Evolutionary conservation across 2,797 vertebrate genomes (phyloP).

Genomic region (Leptatherina wallacei): DNA sequence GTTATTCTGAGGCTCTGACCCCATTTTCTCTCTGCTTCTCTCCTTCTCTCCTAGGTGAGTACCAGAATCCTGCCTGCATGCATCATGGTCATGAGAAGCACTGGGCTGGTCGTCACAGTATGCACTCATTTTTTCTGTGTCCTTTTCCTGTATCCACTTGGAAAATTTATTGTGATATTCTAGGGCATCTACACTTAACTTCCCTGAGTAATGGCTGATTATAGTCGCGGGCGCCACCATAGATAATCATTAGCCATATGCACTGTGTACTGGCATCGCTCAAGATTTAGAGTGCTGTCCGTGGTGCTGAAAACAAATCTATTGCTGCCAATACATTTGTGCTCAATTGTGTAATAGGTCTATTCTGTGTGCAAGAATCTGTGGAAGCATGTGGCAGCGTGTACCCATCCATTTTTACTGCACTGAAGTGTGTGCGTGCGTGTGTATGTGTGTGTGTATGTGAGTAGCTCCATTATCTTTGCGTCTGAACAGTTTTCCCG

Average conservation of each 20-base stretch:
- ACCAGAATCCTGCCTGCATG: constrained; percentile 29
- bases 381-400: constrained; percentile 68
- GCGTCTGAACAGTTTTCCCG: constrained; percentile 81
- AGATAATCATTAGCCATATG: constrained; percentile 73
- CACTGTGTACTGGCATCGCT: constrained; percentile 56
- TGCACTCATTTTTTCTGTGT: constrained; percentile 33
- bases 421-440: constrained; percentile 7
- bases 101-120: constrained; percentile 45
- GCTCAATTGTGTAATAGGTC: constrained; percentile 71
- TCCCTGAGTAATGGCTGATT: constrained; percentile 61
- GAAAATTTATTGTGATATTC: constrained; percentile 49
- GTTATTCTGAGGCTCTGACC: constrained; percentile 31
- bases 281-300: constrained; percentile 73
- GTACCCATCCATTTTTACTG: constrained; percentile 60
- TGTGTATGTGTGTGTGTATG: constrained; percentile 28
- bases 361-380: constrained; percentile 73
- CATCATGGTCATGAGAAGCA: constrained; percentile 29
- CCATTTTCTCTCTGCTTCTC: constrained; percentile 15
- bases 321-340: constrained; percentile 69
- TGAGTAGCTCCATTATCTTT: constrained; percentile 82
- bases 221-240: constrained; percentile 49
- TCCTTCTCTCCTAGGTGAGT: constrained; percentile 68
- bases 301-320: constrained; percentile 76
- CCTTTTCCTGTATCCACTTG: constrained; percentile 15
- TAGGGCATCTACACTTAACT: constrained; percentile 60